Evolutionary conservation across 2,888 invertebrate genomes (phyloP).

Genomic region (Tricholauxania praeusta): DNA sequence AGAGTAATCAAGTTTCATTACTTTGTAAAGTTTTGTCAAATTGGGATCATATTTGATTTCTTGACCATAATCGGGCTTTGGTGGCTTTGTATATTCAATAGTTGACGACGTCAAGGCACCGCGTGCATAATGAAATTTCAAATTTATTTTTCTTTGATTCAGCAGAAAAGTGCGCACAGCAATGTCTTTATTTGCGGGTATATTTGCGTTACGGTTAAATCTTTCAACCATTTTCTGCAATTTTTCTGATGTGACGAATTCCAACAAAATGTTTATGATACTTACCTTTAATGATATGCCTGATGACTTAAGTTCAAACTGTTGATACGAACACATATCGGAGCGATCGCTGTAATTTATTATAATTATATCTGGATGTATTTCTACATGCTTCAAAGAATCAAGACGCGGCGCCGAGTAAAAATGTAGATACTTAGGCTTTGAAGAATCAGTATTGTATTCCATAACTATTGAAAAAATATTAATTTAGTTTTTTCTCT

Average conservation of each 20-base stretch:
- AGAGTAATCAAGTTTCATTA: slow-evolving; percentile 56
- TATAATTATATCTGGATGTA: slow-evolving; percentile 70
- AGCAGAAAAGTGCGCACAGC: slow-evolving; percentile 76
- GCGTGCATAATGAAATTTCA: slow-evolving; percentile 64
- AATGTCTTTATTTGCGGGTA: slow-evolving; percentile 74
- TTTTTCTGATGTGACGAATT: background rate
- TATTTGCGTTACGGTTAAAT: slow-evolving; percentile 71
- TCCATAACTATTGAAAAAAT: slow-evolving; percentile 53
- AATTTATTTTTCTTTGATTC: slow-evolving; percentile 69
- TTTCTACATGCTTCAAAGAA: slow-evolving; percentile 74
- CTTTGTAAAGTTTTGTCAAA: slow-evolving; percentile 76
- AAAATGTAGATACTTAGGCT: slow-evolving; percentile 64
- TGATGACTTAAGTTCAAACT: slow-evolving; percentile 52
- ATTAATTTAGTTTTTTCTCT: background rate
- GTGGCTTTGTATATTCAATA: slow-evolving; percentile 77
- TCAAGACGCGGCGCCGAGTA: slow-evolving; percentile 74
- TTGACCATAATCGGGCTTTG: slow-evolving; percentile 78
- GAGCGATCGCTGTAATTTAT: slow-evolving; percentile 73
- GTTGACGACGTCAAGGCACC: slow-evolving; percentile 68
- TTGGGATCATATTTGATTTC: slow-evolving; percentile 75
- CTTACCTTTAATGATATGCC: slow-evolving; percentile 52
- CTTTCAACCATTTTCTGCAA: slow-evolving; percentile 73
- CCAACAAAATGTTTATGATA: slow-evolving; percentile 8
- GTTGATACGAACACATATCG: slow-evolving; percentile 67
- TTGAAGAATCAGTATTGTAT: slow-evolving; percentile 50